A percentile compares a stretch with the other conserved stretches of the same genome.
These are phyloP conservation scores for Aphelenchoides besseyi DNA, from an alignment of 1,140 invertebrate species.

Conservation along the genomic window DNA sequence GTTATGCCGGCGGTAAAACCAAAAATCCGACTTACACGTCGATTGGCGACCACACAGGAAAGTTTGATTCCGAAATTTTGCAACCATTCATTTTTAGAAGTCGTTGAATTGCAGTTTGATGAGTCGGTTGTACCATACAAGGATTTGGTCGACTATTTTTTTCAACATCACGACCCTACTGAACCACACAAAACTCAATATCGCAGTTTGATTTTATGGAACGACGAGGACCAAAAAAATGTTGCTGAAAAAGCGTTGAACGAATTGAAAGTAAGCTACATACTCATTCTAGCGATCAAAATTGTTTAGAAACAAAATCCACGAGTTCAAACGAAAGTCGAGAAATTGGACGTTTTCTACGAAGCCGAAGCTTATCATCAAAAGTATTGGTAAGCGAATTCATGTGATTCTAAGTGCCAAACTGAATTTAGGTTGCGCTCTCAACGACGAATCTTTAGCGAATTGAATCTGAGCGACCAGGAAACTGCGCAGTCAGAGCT, in stretches of 20 bases:
- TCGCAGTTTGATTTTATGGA: conserved; percentile 85
- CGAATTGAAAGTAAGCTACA: conserved; percentile 64
- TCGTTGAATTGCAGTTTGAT: conserved; percentile 84
- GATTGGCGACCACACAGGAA: conserved; percentile 70
- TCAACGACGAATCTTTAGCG: conserved; percentile 48
- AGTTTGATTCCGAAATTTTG: conserved; percentile 62
- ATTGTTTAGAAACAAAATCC: conserved; percentile 31
- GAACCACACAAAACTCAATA: conserved; percentile 81
- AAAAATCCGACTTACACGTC: conserved; percentile 78
- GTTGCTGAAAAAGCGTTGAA: conserved; percentile 74
- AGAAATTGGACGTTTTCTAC: conserved; percentile 56
- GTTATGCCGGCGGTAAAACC: conserved; percentile 83
- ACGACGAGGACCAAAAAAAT: conserved; percentile 78
- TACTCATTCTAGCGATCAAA: background rate
- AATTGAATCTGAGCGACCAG: conserved; percentile 48
- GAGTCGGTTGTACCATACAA: conserved; percentile 73
- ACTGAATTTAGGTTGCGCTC: conserved; percentile 43
- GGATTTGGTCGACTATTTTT: conserved; percentile 79
- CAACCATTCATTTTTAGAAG: conserved; percentile 69
- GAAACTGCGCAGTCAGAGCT: conserved; percentile 52
- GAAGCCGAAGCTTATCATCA: conserved; percentile 62
- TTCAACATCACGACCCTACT: conserved; percentile 85
- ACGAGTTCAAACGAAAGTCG: conserved; percentile 53
- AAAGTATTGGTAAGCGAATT: conserved; percentile 36
- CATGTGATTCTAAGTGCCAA: background rate